Evolutionary conservation across 37 sponge, comb jelly and placozoan genomes (phyloP).

Genomic region (Crambe crambe): DNA sequence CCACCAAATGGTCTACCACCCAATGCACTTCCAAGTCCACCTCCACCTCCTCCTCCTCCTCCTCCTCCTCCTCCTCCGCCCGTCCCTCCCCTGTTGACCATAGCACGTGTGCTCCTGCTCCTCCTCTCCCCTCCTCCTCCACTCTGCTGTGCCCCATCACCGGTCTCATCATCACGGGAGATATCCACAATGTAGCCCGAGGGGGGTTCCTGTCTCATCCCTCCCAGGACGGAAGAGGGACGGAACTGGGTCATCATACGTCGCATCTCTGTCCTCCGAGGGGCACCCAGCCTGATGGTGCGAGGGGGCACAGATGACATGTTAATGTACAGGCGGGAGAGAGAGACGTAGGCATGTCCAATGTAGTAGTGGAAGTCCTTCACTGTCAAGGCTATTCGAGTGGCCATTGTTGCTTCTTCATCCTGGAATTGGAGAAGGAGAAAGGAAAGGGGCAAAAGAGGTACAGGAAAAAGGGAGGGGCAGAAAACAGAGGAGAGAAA

Average conservation of each 20-base stretch:
- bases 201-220: neutral
- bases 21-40: too few relatives aligned
- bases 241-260: constrained; percentile 28
- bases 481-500: neutral
- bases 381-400: constrained; percentile 26
- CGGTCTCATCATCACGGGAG: neutral
- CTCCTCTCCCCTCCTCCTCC: neutral
- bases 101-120: constrained; percentile 7
- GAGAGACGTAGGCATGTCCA: constrained; percentile 27
- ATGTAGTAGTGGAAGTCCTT: constrained; percentile 53
- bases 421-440: neutral
- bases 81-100: neutral
- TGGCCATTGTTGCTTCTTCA: neutral
- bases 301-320: constrained; percentile 22
- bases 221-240: neutral
- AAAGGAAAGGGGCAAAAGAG: neutral
- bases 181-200: constrained; percentile 42
- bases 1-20: too few relatives aligned
- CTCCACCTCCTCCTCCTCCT: neutral
- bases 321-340: constrained; percentile 39
- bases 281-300: constrained; percentile 4
- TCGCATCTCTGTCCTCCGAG: constrained; percentile 32
- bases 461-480: neutral
- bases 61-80: neutral
- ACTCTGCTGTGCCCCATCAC: neutral